Conservation (phyloP, 2,113 vertebrate species). For the Herpetotheres cachinnans region DNA sequence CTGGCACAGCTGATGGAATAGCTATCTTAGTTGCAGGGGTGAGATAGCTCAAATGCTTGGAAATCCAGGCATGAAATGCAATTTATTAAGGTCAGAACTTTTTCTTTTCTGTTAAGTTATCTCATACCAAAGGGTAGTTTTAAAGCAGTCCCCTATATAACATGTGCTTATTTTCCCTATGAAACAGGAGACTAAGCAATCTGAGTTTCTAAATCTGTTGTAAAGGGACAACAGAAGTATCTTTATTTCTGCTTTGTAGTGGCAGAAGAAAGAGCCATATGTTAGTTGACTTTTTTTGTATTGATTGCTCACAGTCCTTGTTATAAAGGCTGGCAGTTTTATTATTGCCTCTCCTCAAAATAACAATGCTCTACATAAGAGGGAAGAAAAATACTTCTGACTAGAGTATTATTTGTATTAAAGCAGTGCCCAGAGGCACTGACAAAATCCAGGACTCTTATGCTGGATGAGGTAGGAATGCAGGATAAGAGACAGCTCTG, state of each 20-base stretch:
- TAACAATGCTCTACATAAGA: background rate
- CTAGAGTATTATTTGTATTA: constrained; percentile 26
- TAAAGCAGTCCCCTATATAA: background rate
- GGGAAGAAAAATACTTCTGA: background rate
- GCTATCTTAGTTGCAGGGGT: constrained; percentile 20
- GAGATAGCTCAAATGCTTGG: constrained; percentile 39
- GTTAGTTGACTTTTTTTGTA: background rate
- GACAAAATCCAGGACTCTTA: constrained; percentile 31
- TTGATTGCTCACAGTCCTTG: constrained; percentile 12
- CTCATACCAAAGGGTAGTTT: background rate
- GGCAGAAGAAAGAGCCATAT: constrained; percentile 15
- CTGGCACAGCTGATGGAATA: constrained; percentile 24
- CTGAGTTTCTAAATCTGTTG: background rate
- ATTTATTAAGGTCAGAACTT: constrained; percentile 19
- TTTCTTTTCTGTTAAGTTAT: constrained; percentile 20
- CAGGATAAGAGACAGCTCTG: constrained; percentile 34
- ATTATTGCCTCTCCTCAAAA: constrained; percentile 1
- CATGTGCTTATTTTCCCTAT: background rate
- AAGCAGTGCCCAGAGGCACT: background rate
- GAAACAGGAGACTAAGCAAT: background rate
- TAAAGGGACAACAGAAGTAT: background rate
- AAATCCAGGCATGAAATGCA: constrained; percentile 51
- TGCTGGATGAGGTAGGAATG: constrained; percentile 27
- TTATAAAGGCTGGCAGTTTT: constrained; percentile 19
- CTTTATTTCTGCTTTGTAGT: constrained; percentile 37